Evolutionary conservation across 2,113 vertebrate genomes (phyloP).

Genomic region (Sakesphorus luctuosus): DNA sequence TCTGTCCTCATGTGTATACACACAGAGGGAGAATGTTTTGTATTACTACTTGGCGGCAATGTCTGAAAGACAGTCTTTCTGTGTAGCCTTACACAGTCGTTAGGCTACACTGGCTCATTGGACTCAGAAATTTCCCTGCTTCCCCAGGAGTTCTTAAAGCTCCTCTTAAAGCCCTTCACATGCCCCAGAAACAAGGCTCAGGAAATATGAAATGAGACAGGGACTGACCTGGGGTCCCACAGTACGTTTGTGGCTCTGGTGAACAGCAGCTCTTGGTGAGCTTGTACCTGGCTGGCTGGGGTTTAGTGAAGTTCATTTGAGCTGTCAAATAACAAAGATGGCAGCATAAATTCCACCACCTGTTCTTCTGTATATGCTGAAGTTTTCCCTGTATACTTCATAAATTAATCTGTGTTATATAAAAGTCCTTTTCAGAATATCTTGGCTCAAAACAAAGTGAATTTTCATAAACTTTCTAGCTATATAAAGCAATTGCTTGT

Average conservation of each 20-base stretch:
- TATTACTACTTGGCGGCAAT: neutral
- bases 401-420: neutral
- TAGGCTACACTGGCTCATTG: neutral
- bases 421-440: neutral
- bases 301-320: neutral
- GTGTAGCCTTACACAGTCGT: neutral
- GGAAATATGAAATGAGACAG: neutral
- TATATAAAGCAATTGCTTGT: neutral
- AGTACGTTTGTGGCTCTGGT: neutral
- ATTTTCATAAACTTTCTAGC: neutral
- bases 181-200: neutral
- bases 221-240: neutral
- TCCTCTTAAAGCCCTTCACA: neutral
- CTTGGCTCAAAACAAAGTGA: neutral
- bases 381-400: neutral
- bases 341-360: neutral
- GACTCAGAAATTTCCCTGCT: neutral
- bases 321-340: neutral
- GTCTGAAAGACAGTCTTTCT: neutral
- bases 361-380: neutral
- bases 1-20: fast-evolving
- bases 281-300: neutral
- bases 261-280: neutral
- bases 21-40: neutral
- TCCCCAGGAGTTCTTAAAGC: neutral